Conservation (phyloP, 2,797 vertebrate genomes). For the Acanthopagrus latus region DNA sequence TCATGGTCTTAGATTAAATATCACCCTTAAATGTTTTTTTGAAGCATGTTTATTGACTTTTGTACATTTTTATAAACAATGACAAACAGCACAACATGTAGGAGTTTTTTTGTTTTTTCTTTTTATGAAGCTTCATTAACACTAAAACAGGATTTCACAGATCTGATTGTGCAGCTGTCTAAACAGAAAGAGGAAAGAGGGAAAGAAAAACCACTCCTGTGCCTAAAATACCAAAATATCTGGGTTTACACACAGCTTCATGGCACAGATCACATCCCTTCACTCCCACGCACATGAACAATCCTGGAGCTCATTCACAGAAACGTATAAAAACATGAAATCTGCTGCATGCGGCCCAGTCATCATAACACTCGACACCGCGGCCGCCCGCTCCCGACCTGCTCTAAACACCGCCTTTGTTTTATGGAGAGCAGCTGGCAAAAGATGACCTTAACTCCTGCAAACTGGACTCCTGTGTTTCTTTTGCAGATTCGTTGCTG, state of each 20-base stretch:
- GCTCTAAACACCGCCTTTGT: conserved; percentile 28
- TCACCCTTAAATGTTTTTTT: not conserved
- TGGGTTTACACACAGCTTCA: conserved; percentile 6
- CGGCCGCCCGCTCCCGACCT: conserved; percentile 22
- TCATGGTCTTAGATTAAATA: not conserved
- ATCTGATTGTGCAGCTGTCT: conserved; percentile 1
- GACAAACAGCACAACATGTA: too few species aligned
- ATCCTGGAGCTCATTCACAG: conserved; percentile 41
- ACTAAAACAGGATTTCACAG: not conserved
- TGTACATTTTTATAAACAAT: too few species aligned
- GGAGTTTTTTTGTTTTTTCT: not conserved
- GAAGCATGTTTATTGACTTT: too few species aligned
- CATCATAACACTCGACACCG: conserved; percentile 19
- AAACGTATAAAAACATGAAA: conserved; percentile 17
- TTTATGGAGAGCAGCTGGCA: conserved; percentile 10
- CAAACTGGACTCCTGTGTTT: conserved; percentile 22
- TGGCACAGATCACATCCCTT: not conserved
- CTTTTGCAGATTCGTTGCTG: conserved; percentile 36
- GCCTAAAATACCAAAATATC: not conserved
- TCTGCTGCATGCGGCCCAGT: conserved; percentile 5
- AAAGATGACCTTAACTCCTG: conserved; percentile 33
- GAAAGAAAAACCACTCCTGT: not conserved
- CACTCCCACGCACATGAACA: conserved; percentile 2
- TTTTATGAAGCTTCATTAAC: not conserved
- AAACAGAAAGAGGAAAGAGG: conserved; percentile 11